phyloP scores from a whole-genome alignment of 2,113 vertebrate species.

The Merops nubicus region DNA sequence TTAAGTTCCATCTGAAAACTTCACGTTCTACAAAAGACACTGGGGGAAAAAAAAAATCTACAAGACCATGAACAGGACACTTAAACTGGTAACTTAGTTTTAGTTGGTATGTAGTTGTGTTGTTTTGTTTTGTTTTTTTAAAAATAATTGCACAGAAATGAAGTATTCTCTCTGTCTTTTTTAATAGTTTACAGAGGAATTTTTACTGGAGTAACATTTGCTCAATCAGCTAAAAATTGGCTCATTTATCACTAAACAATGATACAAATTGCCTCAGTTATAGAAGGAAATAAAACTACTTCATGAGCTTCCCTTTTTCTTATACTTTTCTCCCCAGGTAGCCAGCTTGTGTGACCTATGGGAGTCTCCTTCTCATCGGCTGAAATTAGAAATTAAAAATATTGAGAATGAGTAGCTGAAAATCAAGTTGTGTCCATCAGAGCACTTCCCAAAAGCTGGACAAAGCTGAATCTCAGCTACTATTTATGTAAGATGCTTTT shows the following conservation, averaged over 20 bases:
- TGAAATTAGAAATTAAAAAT: not conserved
- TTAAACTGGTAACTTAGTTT: not conserved
- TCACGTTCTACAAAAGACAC: not conserved
- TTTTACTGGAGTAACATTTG: not conserved
- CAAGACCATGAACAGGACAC: rapidly evolving
- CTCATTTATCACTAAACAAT: not conserved
- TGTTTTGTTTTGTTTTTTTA: no score
- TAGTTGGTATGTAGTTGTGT: not conserved
- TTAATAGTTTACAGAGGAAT: not conserved
- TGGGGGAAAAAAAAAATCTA: not conserved
- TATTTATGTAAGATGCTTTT: not conserved
- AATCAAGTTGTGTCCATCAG: rapidly evolving
- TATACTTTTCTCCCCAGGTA: not conserved
- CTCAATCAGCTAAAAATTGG: not conserved
- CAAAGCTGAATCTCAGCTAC: no score
- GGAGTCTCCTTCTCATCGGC: not conserved
- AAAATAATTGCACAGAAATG: not conserved
- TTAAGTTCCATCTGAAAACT: not conserved
- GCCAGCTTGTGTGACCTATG: not conserved
- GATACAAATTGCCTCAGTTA: not conserved
- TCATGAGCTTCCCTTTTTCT: not conserved
- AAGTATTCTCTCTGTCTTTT: not conserved
- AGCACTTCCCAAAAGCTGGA: not conserved
- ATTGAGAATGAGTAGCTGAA: not conserved
- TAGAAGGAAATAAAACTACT: not conserved